Conservation (phyloP, 2,888 invertebrate species). For the Chaetoderma sp. region DNA sequence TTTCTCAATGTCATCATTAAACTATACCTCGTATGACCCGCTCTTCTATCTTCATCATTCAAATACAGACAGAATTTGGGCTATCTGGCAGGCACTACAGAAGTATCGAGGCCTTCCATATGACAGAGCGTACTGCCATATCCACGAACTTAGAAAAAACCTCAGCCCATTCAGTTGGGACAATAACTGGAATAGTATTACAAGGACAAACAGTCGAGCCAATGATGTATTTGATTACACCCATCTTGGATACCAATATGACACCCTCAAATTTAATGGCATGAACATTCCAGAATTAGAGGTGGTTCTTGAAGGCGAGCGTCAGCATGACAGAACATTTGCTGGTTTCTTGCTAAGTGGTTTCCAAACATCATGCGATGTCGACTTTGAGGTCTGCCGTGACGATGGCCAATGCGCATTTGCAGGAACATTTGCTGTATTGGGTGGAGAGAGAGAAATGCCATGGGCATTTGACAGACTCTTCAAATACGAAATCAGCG, state of each 20-base stretch:
- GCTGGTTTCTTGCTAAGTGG: slow-evolving; percentile 36
- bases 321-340: slow-evolving; percentile 32
- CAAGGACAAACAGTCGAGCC: slow-evolving; percentile 16
- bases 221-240: slow-evolving; percentile 21
- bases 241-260: slow-evolving; percentile 24
- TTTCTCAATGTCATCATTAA: slow-evolving; percentile 36
- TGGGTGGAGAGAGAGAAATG: slow-evolving; percentile 39
- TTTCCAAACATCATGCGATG: slow-evolving; percentile 30
- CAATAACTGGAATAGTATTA: slow-evolving; percentile 29
- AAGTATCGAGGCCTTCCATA: slow-evolving; percentile 29
- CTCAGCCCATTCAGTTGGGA: slow-evolving; percentile 30
- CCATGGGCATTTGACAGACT: slow-evolving; percentile 38
- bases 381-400: slow-evolving; percentile 32
- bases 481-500: slow-evolving; percentile 39
- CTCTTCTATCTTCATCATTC: slow-evolving; percentile 40
- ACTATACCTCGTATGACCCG: slow-evolving; percentile 41
- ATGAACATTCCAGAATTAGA: slow-evolving; percentile 18
- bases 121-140: slow-evolving; percentile 36
- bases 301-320: slow-evolving; percentile 15
- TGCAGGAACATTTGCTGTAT: slow-evolving; percentile 37
- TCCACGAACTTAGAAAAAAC: slow-evolving; percentile 23
- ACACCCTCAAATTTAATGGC: slow-evolving; percentile 22
- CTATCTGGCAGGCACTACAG: slow-evolving; percentile 41
- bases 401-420: slow-evolving; percentile 24
- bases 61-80: slow-evolving; percentile 33